A percentile compares a stretch with the other conserved stretches of the same genome.
Conservation (phyloP, 1,140 invertebrate genomes). For the Zaprionus capensis region DNA sequence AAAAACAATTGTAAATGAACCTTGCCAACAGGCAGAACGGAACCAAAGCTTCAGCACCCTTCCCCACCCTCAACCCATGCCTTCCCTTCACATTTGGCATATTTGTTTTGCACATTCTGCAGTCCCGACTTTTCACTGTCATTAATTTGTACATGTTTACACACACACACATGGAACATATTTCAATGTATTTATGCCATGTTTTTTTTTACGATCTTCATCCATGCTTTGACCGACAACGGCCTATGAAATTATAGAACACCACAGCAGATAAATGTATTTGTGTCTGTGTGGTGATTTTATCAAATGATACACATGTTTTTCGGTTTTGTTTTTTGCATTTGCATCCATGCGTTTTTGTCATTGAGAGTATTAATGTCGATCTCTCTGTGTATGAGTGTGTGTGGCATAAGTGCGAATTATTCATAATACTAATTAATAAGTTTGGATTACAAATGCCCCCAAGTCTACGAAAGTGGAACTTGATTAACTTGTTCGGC, state of each 20-base stretch:
- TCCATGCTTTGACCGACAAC: constrained; percentile 31
- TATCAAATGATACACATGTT: constrained; percentile 11
- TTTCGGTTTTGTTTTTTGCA: constrained; percentile 23
- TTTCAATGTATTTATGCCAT: constrained; percentile 5
- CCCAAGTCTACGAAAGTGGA: background rate
- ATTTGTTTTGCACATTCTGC: constrained; percentile 26
- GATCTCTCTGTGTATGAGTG: background rate
- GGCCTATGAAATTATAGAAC: constrained; percentile 38
- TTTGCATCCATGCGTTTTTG: constrained; percentile 22
- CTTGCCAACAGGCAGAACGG: constrained; percentile 4
- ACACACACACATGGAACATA: background rate
- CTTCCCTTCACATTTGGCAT: constrained; percentile 31
- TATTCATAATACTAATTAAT: constrained; percentile 20
- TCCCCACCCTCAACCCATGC: background rate
- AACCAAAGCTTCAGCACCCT: background rate
- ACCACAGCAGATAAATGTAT: constrained; percentile 28
- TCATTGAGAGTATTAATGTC: constrained; percentile 16
- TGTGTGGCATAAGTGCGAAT: background rate
- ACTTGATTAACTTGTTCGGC: background rate
- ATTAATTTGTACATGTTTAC: constrained; percentile 50
- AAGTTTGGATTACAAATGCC: background rate
- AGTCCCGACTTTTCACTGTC: constrained; percentile 46
- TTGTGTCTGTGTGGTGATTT: constrained; percentile 26
- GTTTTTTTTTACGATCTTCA: background rate
- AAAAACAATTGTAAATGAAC: constrained; percentile 61